A percentile compares a stretch with the other conserved stretches of the same genome.
Conservation (phyloP, 2,113 vertebrate genomes). For the Apodemus speciosus region DNA sequence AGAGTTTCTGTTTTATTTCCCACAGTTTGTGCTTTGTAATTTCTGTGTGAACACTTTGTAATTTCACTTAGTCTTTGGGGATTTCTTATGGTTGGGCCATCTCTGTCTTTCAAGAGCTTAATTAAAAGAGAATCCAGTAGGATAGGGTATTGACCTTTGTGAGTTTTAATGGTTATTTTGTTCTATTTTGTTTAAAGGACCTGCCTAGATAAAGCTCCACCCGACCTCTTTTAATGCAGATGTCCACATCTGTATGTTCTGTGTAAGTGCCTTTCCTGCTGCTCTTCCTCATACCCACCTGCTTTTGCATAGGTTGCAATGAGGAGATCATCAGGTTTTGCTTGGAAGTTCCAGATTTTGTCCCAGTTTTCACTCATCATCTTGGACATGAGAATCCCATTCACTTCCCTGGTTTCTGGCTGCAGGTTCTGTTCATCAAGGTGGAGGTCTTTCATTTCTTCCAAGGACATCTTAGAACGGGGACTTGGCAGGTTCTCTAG, state of each 20-base stretch:
- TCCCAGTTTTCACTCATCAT: conserved; percentile 25
- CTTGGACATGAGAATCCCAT: conserved; percentile 71
- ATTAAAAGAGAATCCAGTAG: background rate
- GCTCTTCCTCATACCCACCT: conserved; percentile 73
- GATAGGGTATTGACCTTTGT: background rate
- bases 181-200: background rate
- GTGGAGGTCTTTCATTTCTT: conserved; percentile 75
- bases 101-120: background rate
- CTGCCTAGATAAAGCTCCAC: background rate
- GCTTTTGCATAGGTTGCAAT: conserved; percentile 84
- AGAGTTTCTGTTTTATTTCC: background rate
- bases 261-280: no score
- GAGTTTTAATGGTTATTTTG: background rate
- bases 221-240: background rate
- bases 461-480: conserved; percentile 41
- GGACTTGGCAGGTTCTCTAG: background rate
- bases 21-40: background rate
- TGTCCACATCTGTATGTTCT: accelerated
- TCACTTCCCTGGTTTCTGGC: conserved; percentile 62
- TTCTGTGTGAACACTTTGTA: background rate
- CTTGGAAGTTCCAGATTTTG: conserved; percentile 82
- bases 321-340: conserved; percentile 84
- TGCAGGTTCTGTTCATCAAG: accelerated
- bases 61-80: background rate
- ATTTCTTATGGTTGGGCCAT: background rate